These are phyloP conservation scores for Erynnis tages DNA, from an alignment of 2,888 invertebrate species.

Conservation along the genomic window DNA sequence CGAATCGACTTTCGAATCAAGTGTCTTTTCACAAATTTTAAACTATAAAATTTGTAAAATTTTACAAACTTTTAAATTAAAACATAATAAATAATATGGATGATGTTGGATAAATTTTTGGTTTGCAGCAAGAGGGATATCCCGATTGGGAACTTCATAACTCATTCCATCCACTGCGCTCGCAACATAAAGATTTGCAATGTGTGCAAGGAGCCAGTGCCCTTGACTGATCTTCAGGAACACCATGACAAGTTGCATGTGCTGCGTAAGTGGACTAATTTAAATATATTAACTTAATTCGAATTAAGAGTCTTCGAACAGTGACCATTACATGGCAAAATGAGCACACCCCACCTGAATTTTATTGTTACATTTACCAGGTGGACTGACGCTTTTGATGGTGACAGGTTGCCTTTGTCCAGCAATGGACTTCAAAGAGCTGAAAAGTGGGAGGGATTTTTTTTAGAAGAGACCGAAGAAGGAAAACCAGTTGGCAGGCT, in stretches of 20 bases:
- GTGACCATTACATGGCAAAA: neutral
- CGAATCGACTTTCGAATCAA: too few species aligned
- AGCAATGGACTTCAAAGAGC: too few species aligned
- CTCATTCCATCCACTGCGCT: slow-evolving; percentile 86
- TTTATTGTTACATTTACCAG: too few species aligned
- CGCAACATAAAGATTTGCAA: slow-evolving; percentile 85
- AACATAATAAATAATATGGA: too few species aligned
- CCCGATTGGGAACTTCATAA: slow-evolving; percentile 84
- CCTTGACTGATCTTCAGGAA: slow-evolving; percentile 77
- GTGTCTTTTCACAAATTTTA: too few species aligned
- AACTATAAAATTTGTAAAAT: too few species aligned
- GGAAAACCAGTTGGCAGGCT: too few species aligned
- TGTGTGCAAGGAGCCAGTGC: slow-evolving; percentile 85
- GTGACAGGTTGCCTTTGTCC: too few species aligned
- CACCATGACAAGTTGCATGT: slow-evolving; percentile 77
- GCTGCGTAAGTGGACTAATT: slow-evolving; percentile 47
- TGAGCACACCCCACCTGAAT: neutral
- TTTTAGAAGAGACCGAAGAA: too few species aligned
- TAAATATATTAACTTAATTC: slow-evolving; percentile 29
- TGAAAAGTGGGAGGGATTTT: too few species aligned
- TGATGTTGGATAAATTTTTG: neutral
- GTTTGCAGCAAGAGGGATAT: slow-evolving; percentile 85
- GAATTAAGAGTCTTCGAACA: too few species aligned
- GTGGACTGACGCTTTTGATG: too few species aligned
- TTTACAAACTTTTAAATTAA: neutral